phyloP scores from a whole-genome alignment of 1,140 invertebrate species.

The Trinorchestia longiramus region DNA sequence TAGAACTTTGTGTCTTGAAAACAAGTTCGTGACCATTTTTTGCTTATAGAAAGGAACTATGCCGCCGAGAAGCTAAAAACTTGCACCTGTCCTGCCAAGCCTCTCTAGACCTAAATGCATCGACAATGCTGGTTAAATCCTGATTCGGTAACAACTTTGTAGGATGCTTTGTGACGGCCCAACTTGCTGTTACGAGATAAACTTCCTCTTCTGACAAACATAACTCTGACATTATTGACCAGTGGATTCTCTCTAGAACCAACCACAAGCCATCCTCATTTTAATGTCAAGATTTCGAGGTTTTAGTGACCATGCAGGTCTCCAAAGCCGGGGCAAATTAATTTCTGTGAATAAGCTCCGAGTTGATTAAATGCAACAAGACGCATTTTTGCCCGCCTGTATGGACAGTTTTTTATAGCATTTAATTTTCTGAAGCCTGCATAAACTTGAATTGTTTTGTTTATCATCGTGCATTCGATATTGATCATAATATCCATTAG shows the following conservation, averaged over 20 bases:
- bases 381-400: neutral
- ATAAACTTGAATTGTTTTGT: neutral
- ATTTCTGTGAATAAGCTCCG: neutral
- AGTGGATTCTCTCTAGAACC: too few species aligned
- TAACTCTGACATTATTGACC: too few species aligned
- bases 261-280: too few species aligned
- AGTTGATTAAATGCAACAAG: neutral
- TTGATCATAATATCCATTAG: neutral
- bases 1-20: neutral
- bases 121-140: too few species aligned
- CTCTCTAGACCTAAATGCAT: too few species aligned
- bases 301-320: too few species aligned
- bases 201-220: too few species aligned
- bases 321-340: neutral
- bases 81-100: neutral
- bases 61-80: neutral
- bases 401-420: neutral
- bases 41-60: neutral
- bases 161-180: too few species aligned
- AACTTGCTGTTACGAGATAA: neutral
- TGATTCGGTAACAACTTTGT: too few species aligned
- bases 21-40: neutral
- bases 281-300: too few species aligned
- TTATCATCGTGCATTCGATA: neutral
- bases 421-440: neutral